Base-by-base conservation (phyloP, 2,113 vertebrate genomes). In the Alethe diademata region DNA sequence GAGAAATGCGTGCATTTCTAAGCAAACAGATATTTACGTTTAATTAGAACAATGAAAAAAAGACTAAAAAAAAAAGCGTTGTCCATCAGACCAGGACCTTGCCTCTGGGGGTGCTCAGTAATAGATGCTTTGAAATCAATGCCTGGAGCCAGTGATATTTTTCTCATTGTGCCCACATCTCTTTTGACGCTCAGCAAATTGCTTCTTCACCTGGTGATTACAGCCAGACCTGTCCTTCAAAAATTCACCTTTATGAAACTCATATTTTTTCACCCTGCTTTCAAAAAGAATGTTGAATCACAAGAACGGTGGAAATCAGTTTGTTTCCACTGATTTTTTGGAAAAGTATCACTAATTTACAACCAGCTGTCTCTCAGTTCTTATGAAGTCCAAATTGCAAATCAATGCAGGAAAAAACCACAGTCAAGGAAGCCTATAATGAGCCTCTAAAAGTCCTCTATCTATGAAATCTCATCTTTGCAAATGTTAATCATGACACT, bases 101-200 rank as follows among this genome's bases (percentile, higher is more conserved):
- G 40, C 74, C 57, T 79, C 50, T 86, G 23, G 58, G 35, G 12
- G 2, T 81, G 11, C 19, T 91, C 26, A 25, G 51, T 89, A 87
- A 78, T 45, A 84, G 51, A 45, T 50, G n/a, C 16, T 86, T 93
- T 85, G 50, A 72, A 93, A 94, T 78, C 73, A 90, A 15, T 72
- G 73, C n/a, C 43, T 60, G 57, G 15, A 95, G 53, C 29, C 73
- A 75, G 48, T 47, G 62, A 88, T 82, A 25, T 79, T 90, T 90
- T 88, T 87, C 62, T 45, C 50, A 53, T 43, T 57, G 33, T 75
- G 18, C 25, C 58, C 45, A 45, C 3, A 6, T 51, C 66, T 71
- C 51, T 56, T 94, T 61, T 65, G 57, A 82, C 13, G 48, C 66
- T 72, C 74, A 75, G 61, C 15, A 89, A 93, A 94, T 92, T 93